Evolutionary conservation across 2,797 vertebrate genomes (phyloP).

Genomic region (Takifugu ocellatus): DNA sequence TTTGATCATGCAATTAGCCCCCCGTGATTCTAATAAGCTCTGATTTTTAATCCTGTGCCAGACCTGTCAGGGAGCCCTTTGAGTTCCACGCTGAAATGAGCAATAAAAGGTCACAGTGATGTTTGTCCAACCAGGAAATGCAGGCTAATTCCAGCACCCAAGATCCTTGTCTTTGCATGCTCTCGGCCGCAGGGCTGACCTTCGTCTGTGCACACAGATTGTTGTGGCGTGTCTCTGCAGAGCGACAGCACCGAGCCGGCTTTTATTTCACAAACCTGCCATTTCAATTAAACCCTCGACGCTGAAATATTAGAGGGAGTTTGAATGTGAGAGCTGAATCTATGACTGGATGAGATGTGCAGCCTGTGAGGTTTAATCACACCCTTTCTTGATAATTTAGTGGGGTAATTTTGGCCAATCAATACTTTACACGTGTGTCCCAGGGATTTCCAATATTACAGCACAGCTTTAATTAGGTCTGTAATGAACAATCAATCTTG

Average conservation of each 20-base stretch:
- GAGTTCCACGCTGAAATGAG: slow-evolving; percentile 30
- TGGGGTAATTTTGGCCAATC: neutral
- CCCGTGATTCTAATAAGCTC: slow-evolving; percentile 24
- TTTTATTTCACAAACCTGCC: slow-evolving; percentile 15
- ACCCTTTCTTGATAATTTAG: too few relatives aligned
- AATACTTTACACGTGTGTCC: neutral
- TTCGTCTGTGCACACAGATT: slow-evolving; percentile 43
- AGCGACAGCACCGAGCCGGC: too few relatives aligned
- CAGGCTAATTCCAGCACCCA: slow-evolving; percentile 17
- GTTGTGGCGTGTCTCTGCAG: slow-evolving; percentile 4
- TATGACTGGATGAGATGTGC: too few relatives aligned
- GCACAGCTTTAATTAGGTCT: neutral
- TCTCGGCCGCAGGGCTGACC: slow-evolving; percentile 57
- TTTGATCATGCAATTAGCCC: slow-evolving; percentile 36
- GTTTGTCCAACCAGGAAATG: slow-evolving; percentile 62
- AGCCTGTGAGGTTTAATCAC: too few relatives aligned
- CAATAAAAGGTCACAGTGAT: slow-evolving; percentile 64
- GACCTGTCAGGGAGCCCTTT: slow-evolving; percentile 33
- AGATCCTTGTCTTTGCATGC: slow-evolving; percentile 21
- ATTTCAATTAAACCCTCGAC: slow-evolving; percentile 6
- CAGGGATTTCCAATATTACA: neutral
- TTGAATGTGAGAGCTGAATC: slow-evolving; percentile 10
- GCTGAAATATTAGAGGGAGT: slow-evolving; percentile 2
- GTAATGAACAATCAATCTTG: too few relatives aligned
- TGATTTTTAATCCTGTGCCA: slow-evolving; percentile 23